Percentiles rank a stretch among this genome's conserved stretches.
Evolutionary conservation across 2,797 vertebrate genomes (phyloP).

Genomic region (Mus spretus): DNA sequence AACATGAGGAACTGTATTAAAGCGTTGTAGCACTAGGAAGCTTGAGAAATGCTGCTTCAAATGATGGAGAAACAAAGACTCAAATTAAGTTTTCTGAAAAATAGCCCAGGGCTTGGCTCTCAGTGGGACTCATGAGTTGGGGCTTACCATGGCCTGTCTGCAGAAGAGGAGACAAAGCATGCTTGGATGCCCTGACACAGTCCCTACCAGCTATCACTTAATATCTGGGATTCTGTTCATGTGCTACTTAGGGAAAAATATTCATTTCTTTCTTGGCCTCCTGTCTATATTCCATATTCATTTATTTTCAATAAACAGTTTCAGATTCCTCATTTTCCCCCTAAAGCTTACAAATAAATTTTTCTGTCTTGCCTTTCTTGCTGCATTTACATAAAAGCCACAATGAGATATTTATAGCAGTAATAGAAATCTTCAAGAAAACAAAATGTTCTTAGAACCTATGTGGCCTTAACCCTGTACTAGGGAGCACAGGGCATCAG

Average conservation of each 20-base stretch:
- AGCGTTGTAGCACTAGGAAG: neutral
- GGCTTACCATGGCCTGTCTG: neutral
- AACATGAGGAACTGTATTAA: neutral
- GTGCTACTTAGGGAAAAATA: constrained; percentile 61
- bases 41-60: neutral
- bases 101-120: neutral
- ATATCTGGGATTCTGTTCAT: neutral
- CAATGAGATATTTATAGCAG: constrained; percentile 78
- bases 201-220: neutral
- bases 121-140: neutral
- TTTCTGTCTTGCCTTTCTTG: constrained; percentile 81
- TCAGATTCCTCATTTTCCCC: constrained; percentile 75
- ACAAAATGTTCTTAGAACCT: constrained; percentile 56
- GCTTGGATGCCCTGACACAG: neutral
- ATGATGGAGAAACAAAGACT: neutral
- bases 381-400: constrained; percentile 78
- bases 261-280: constrained; percentile 69
- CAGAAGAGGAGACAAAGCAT: neutral
- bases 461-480: constrained; percentile 49
- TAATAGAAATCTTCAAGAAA: constrained; percentile 68
- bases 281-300: constrained; percentile 75
- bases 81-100: neutral
- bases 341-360: constrained; percentile 81
- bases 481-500: neutral
- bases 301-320: constrained; percentile 82